Percentiles rank a stretch among this genome's conserved stretches.
phyloP scores from a whole-genome alignment of 2,888 invertebrate genomes.

The Xestia xanthographa region DNA sequence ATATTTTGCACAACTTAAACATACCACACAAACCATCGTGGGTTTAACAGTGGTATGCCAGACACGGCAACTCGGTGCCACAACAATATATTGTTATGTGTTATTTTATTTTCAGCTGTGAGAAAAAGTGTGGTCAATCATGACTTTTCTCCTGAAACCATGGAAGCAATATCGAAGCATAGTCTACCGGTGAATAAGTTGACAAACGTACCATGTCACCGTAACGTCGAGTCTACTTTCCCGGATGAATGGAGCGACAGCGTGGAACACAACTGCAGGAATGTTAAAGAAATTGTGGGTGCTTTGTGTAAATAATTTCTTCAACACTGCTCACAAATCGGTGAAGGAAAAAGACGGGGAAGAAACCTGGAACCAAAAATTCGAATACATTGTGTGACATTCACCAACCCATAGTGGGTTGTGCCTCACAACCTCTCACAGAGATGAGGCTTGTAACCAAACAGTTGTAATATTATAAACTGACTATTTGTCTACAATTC shows the following conservation, averaged over 20 bases:
- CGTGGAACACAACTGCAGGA: slow-evolving; percentile 59
- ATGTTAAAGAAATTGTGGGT: slow-evolving; percentile 44
- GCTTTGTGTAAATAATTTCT: background rate
- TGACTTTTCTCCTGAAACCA: slow-evolving; percentile 20
- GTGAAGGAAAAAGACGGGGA: background rate
- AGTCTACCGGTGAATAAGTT: slow-evolving; percentile 25
- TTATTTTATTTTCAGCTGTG: slow-evolving; percentile 34
- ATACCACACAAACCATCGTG: too few species aligned
- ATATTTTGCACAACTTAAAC: too few species aligned
- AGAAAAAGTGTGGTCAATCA: background rate
- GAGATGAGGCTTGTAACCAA: background rate
- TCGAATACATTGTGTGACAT: too few species aligned
- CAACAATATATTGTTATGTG: background rate
- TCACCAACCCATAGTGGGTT: too few species aligned
- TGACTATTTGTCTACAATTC: background rate
- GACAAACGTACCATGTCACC: slow-evolving; percentile 52
- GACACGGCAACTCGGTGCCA: too few species aligned
- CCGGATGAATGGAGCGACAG: slow-evolving; percentile 59
- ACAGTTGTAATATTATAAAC: background rate
- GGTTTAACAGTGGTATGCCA: too few species aligned
- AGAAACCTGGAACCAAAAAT: background rate
- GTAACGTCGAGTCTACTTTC: slow-evolving; percentile 34
- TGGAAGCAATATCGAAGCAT: slow-evolving; percentile 40
- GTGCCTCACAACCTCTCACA: too few species aligned
- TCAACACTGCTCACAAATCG: background rate